Evolutionary conservation across 2,888 invertebrate genomes (phyloP), one percentile per base, ranked within the genome.

Genomic region (Tenthredo mesomela): DNA sequence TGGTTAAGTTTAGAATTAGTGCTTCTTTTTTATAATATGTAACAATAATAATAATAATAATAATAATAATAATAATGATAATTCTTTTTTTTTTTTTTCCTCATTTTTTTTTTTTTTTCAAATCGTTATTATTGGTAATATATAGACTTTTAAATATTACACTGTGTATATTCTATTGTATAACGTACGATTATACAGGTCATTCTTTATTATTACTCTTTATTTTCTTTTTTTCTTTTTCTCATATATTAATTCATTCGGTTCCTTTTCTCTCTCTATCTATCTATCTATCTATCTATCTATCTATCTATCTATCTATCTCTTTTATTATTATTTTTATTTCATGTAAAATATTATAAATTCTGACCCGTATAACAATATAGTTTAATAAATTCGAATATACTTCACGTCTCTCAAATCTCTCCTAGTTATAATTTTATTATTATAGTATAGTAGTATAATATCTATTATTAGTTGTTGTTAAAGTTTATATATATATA

Each of bases 11-110:
- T 88, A 88, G 87, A 87, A 88, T 88, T 89, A 88, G 87, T 88
- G 89, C 88, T 89, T 88, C 86, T 86, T 89, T 89, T 88, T 87
- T 87, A 86, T 87, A 87, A 88, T 88, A 87, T 87, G 86, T 86
- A 73, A 40, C 21, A 10, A 43, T 73, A 73, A 18, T 29, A 65
- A 29, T 65, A 65, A 75, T 43, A 10, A 43, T 73, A 73, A 18
- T 29, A 65, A 29, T 65, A 65, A 29, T 29, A 29, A 29, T 29
- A 29, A 75, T 47, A 43, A 29, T 75, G 54, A 77, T 54, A 54
- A 77, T 77, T 18, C 4, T 29, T 6, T 67, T 75, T 9, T 47
- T 47, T 29, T 18, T 80, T 75, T 12, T 54, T 47, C 15, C 54
- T 29, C 3, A 12, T 21, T 25, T 0, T 40, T 37, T 82, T 54